These are phyloP conservation scores for Planiliza haematocheilus DNA, from an alignment of 2,113 vertebrate species.

Conservation along the genomic window DNA sequence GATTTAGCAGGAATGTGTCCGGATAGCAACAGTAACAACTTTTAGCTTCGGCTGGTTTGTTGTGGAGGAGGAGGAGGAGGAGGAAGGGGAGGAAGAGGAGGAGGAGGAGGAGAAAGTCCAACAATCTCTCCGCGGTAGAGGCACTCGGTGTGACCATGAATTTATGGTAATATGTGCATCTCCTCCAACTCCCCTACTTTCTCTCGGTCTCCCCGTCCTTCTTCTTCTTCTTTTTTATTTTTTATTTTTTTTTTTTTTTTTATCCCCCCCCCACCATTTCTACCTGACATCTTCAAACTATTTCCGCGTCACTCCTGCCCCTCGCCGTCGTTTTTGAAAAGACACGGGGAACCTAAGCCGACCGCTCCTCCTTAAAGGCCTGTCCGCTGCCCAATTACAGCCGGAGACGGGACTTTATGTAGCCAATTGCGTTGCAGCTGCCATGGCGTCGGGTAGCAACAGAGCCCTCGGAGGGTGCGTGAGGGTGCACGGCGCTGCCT, in stretches of 20 bases:
- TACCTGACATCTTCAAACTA: constrained; percentile 85
- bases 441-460: constrained; percentile 87
- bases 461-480: constrained; percentile 77
- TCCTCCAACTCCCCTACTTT: constrained; percentile 37
- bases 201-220: constrained; percentile 34
- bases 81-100: too few relatives aligned
- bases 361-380: constrained; percentile 73
- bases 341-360: constrained; percentile 71
- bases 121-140: constrained; percentile 63
- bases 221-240: too few relatives aligned
- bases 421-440: constrained; percentile 80
- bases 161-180: constrained; percentile 22
- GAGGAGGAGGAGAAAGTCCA: constrained; percentile 56
- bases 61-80: too few relatives aligned
- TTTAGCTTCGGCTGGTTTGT: constrained; percentile 70
- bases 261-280: constrained; percentile 40
- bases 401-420: constrained; percentile 44
- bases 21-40: constrained; percentile 81
- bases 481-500: constrained; percentile 58
- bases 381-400: constrained; percentile 70
- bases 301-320: constrained; percentile 84
- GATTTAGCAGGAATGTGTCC: constrained; percentile 76
- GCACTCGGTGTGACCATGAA: constrained; percentile 68
- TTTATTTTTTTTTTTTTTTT: too few relatives aligned
- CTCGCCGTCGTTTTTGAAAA: constrained; percentile 69